Conservation (phyloP, 1,140 invertebrate species). For the Vanessa tameamea region DNA sequence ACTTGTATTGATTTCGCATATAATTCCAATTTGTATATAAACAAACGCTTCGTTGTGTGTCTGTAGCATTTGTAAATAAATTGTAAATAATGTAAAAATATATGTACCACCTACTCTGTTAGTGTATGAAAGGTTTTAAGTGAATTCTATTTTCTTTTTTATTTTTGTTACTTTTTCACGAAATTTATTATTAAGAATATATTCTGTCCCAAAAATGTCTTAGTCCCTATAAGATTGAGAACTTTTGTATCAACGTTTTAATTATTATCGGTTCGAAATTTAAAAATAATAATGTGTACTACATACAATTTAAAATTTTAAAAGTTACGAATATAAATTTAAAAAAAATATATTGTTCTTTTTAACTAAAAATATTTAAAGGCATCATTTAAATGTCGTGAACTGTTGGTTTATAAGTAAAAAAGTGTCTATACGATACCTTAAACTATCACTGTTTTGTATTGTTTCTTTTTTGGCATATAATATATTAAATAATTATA, state of each 20-base stretch:
- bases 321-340: neutral
- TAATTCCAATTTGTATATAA: neutral
- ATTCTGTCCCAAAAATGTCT: conserved; percentile 49
- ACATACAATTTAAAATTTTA: neutral
- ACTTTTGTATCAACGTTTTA: conserved; percentile 3
- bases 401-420: neutral
- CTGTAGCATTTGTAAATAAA: conserved; percentile 1
- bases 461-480: neutral
- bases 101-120: conserved; percentile 6
- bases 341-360: neutral
- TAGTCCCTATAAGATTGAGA: conserved; percentile 60
- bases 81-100: conserved; percentile 21
- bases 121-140: conserved; percentile 8
- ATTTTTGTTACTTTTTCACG: conserved; percentile 55
- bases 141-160: conserved; percentile 41
- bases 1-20: neutral
- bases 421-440: conserved; percentile 1
- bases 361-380: neutral
- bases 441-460: neutral
- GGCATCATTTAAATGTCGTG: neutral
- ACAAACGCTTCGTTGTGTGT: conserved; percentile 5
- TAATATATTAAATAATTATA: conserved; percentile 23
- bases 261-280: neutral
- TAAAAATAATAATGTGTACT: neutral
- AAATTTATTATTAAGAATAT: conserved; percentile 46